Evolutionary conservation across 2,113 vertebrate species (phyloP).

Genomic region (Pelvicachromis taeniatus): DNA sequence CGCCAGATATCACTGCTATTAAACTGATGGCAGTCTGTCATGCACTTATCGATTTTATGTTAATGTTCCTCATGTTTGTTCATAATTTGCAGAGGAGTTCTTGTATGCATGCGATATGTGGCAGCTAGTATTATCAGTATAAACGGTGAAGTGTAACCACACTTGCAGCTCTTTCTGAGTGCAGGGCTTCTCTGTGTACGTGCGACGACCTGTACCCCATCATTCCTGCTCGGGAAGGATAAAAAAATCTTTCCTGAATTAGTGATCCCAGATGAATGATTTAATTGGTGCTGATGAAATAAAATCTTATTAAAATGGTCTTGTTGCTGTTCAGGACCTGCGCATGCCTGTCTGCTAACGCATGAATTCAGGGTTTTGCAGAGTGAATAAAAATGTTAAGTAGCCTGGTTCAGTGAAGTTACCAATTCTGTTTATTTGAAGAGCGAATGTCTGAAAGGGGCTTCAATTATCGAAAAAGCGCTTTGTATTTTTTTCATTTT

Average conservation of each 20-base stretch:
- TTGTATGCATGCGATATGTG: background rate
- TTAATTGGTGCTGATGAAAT: background rate
- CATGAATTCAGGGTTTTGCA: background rate
- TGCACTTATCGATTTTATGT: background rate
- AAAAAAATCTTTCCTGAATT: background rate
- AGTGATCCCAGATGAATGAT: background rate
- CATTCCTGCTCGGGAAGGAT: background rate
- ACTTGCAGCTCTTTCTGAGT: background rate
- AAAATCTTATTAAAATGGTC: fast-evolving
- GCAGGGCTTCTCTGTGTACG: background rate
- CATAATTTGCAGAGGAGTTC: background rate
- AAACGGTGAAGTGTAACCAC: background rate
- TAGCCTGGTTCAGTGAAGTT: background rate
- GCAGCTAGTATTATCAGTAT: background rate
- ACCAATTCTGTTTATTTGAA: background rate
- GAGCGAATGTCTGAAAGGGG: background rate
- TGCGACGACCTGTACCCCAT: background rate
- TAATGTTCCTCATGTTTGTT: background rate
- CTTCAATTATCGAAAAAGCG: constrained; percentile 17
- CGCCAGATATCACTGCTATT: background rate
- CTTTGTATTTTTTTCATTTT: constrained; percentile 69
- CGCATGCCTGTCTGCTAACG: background rate
- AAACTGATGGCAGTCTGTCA: background rate
- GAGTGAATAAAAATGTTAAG: background rate
- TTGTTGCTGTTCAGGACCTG: background rate